Percentiles rank a stretch among this genome's conserved stretches.
phyloP scores from a whole-genome alignment of 2,797 vertebrate genomes.

The Anabacerthia variegaticeps region DNA sequence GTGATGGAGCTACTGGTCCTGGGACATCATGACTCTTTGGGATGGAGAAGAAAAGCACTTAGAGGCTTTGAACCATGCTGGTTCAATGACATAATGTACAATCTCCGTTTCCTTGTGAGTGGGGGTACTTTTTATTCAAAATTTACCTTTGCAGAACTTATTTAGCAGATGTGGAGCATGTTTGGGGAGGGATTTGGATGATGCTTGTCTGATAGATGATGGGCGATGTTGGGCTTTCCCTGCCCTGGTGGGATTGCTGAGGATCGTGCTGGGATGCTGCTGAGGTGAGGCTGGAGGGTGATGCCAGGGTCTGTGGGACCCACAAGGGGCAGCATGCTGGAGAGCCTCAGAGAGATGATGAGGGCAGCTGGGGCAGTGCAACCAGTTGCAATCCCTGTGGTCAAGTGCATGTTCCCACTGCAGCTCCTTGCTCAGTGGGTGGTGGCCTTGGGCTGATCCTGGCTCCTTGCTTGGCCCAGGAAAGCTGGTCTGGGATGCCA shows the following conservation, averaged over 20 bases:
- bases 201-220: neutral
- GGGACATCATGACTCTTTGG: neutral
- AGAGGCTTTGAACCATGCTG: neutral
- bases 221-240: rapidly evolving
- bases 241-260: too few species aligned
- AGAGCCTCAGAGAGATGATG: neutral
- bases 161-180: rapidly evolving
- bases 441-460: neutral
- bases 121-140: neutral
- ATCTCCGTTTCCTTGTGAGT: neutral
- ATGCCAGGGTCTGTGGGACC: neutral
- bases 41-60: neutral
- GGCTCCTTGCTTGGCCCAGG: neutral
- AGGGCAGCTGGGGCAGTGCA: neutral
- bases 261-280: neutral
- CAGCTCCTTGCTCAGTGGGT: neutral
- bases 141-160: neutral
- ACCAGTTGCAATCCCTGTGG: neutral
- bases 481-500: neutral
- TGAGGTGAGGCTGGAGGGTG: neutral
- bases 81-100: rapidly evolving
- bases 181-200: neutral
- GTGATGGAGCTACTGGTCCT: neutral
- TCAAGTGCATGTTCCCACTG: rapidly evolving
- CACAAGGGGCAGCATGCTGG: neutral